A percentile compares a stretch with the other conserved stretches of the same genome.
These are phyloP conservation scores for Papilio dardanus DNA, from an alignment of 1,140 invertebrate genomes.

Conservation along the genomic window DNA sequence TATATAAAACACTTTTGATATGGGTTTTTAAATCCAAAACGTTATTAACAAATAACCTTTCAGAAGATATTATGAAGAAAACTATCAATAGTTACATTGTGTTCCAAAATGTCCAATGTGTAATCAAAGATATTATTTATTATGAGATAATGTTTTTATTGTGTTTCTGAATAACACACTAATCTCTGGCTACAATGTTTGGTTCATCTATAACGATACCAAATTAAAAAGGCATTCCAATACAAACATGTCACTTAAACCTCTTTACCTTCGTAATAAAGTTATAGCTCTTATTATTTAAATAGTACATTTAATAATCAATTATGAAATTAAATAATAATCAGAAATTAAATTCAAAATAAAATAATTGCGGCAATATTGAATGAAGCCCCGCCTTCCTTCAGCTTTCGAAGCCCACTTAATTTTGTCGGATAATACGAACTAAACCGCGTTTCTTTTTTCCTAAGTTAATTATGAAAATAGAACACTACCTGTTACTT, in stretches of 20 bases:
- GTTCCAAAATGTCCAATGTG: not conserved
- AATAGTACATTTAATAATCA: not conserved
- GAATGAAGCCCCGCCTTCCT: not conserved
- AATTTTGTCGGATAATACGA: slow-evolving; percentile 53
- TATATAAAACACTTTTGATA: too few species aligned
- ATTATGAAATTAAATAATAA: not conserved
- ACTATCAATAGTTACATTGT: too few species aligned
- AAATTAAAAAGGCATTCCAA: slow-evolving; percentile 38
- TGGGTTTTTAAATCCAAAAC: too few species aligned
- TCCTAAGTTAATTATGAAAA: slow-evolving; percentile 36
- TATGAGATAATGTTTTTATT: not conserved
- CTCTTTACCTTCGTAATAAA: not conserved
- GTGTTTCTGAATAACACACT: not conserved
- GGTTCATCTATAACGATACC: slow-evolving; percentile 51
- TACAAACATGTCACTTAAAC: slow-evolving; percentile 8
- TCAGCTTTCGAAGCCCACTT: slow-evolving; percentile 16
- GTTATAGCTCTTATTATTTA: not conserved
- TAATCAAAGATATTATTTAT: slow-evolving; percentile 5
- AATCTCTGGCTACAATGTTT: slow-evolving; percentile 51
- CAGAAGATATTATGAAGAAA: too few species aligned
- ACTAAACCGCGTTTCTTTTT: slow-evolving; percentile 41
- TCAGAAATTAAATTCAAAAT: not conserved
- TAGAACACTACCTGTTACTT: slow-evolving; percentile 44
- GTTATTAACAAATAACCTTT: not conserved
- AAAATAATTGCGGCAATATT: not conserved